Evolutionary conservation across 2,797 vertebrate species (phyloP).

Genomic region (Crossoptilon crossoptilon): DNA sequence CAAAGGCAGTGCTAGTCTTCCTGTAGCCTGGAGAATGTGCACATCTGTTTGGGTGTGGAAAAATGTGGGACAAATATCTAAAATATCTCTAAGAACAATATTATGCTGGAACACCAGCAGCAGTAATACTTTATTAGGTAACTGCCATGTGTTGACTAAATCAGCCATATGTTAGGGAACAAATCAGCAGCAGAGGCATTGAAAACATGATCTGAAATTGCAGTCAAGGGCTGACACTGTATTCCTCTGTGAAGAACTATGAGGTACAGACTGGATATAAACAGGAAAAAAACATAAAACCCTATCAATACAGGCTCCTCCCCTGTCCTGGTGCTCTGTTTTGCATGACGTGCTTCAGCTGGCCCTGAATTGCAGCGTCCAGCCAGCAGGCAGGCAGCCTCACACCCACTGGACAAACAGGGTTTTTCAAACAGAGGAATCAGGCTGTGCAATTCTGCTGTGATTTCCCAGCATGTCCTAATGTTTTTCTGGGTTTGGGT

Average conservation of each 20-base stretch:
- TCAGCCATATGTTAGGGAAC: not conserved
- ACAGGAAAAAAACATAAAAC: conserved; percentile 7
- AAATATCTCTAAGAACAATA: not conserved
- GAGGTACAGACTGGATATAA: conserved; percentile 43
- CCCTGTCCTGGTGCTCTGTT: conserved; percentile 50
- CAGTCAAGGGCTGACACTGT: conserved; percentile 35
- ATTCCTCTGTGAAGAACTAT: conserved; percentile 13
- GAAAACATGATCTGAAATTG: not conserved
- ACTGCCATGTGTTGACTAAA: not conserved
- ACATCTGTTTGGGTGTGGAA: not conserved
- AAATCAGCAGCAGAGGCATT: not conserved
- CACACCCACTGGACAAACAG: conserved; percentile 49
- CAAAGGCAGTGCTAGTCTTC: not conserved
- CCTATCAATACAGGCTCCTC: not conserved
- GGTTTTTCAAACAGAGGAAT: conserved; percentile 36
- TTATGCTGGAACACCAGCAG: not conserved
- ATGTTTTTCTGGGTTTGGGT: conserved; percentile 57
- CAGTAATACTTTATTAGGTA: not conserved
- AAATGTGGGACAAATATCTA: not conserved
- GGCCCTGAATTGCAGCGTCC: not conserved
- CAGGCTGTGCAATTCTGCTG: not conserved
- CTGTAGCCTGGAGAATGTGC: not conserved
- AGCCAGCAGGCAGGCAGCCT: conserved; percentile 53
- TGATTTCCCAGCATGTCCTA: conserved; percentile 43
- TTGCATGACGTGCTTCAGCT: conserved; percentile 71